Percentiles rank a stretch among this genome's conserved stretches.
Conservation (phyloP, 2,113 vertebrate genomes). For the Barnardius zonarius region DNA sequence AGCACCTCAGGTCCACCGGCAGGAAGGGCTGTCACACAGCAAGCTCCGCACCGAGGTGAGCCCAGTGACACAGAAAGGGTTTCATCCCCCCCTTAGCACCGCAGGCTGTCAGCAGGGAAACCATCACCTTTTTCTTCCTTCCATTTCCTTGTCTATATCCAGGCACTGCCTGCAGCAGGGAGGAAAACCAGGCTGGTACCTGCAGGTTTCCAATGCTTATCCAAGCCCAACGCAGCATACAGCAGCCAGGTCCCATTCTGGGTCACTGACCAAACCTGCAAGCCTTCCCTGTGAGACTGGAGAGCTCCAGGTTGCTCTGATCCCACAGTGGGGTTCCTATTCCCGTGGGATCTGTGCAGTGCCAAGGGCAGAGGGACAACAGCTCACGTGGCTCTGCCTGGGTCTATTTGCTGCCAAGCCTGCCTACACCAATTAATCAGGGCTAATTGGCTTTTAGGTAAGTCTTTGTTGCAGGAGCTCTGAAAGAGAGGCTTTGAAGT, state of each 20-base stretch:
- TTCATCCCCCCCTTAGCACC: background rate
- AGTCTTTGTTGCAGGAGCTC: background rate
- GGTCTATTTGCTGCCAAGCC: background rate
- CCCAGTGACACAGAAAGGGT: fast-evolving
- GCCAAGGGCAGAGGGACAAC: background rate
- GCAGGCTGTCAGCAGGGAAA: fast-evolving
- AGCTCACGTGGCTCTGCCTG: background rate
- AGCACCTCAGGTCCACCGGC: background rate
- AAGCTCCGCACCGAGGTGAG: fast-evolving
- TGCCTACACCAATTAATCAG: background rate
- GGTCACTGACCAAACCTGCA: background rate
- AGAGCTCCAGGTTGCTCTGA: background rate
- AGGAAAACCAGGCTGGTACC: background rate
- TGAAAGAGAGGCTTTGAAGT: background rate
- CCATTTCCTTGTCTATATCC: fast-evolving
- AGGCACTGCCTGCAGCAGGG: background rate
- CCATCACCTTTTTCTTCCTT: background rate
- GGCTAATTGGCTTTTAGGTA: conserved; percentile 14
- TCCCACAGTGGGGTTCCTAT: background rate
- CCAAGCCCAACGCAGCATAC: background rate
- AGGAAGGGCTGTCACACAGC: fast-evolving
- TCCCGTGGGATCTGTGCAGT: background rate
- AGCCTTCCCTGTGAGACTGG: background rate
- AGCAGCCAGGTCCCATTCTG: background rate
- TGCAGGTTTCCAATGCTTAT: background rate